These are phyloP conservation scores for Deilephila elpenor DNA, from an alignment of 2,888 invertebrate genomes.

Conservation along the genomic window DNA sequence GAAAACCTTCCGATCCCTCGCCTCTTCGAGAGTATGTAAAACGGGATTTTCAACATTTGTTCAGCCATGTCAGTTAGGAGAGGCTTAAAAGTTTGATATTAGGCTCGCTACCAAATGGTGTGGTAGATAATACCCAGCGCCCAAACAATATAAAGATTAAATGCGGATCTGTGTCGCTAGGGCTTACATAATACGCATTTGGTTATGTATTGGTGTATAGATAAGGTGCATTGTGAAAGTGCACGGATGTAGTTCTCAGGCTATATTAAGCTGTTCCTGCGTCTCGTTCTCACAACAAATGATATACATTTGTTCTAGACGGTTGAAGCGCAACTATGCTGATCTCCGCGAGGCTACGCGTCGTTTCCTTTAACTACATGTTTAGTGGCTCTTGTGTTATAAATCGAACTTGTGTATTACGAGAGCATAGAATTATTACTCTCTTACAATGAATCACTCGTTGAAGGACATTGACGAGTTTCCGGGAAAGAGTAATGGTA, in stretches of 20 bases:
- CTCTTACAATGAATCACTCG: conserved; percentile 42
- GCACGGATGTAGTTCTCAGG: conserved; percentile 28
- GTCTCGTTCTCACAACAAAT: conserved; percentile 64
- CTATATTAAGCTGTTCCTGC: conserved; percentile 60
- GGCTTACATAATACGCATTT: no score
- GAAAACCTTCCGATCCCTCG: not conserved
- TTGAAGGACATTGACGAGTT: no score
- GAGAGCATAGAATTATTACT: conserved; percentile 55
- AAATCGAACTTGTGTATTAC: conserved; percentile 60
- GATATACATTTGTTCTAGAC: conserved; percentile 69
- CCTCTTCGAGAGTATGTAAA: conserved; percentile 21
- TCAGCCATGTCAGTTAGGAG: conserved; percentile 11
- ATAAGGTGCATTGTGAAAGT: not conserved
- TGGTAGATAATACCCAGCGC: not conserved
- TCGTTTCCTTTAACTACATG: conserved; percentile 56
- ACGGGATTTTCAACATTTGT: conserved; percentile 23
- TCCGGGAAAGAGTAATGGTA: no score
- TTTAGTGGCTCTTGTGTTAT: conserved; percentile 62
- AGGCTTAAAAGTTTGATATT: conserved; percentile 18
- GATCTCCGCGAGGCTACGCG: conserved; percentile 47
- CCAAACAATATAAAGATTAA: conserved; percentile 17
- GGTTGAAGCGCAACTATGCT: conserved; percentile 57
- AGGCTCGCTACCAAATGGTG: conserved; percentile 5
- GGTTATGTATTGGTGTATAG: not conserved
- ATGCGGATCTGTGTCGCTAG: not conserved